A percentile compares a stretch with the other conserved stretches of the same genome.
These are phyloP conservation scores for Epinephelus cyanopodus DNA, from an alignment of 2,113 vertebrate species.

Conservation along the genomic window DNA sequence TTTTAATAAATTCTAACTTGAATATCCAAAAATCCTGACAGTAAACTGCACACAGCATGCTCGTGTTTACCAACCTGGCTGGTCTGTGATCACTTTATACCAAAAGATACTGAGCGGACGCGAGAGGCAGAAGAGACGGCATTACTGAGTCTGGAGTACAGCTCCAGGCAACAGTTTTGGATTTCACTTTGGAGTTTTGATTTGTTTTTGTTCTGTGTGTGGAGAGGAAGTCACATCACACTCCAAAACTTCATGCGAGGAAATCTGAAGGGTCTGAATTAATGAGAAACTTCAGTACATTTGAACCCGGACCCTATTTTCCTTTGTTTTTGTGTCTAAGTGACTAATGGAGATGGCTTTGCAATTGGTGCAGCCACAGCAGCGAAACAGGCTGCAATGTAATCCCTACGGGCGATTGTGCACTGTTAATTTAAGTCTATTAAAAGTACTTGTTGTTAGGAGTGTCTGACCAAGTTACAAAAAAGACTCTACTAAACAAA, in stretches of 20 bases:
- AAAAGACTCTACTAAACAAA: no score
- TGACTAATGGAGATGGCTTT: no score
- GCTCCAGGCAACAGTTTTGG: conserved; percentile 30
- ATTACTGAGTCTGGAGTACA: neutral
- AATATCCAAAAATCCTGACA: conserved; percentile 13
- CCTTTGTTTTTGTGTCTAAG: no score
- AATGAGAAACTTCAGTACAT: neutral
- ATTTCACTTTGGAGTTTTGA: conserved; percentile 36
- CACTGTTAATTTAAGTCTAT: no score
- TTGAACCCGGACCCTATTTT: no score
- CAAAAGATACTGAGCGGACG: conserved; percentile 29
- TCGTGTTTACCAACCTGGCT: conserved; percentile 40
- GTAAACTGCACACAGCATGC: conserved; percentile 32
- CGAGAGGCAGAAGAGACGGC: conserved; percentile 32
- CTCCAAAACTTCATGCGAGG: conserved; percentile 5
- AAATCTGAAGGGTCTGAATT: neutral
- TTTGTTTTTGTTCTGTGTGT: neutral
- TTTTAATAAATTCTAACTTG: conserved; percentile 28
- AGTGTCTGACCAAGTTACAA: no score
- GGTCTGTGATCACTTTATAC: conserved; percentile 38
- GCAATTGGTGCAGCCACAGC: no score
- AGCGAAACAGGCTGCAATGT: no score
- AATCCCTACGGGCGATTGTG: no score
- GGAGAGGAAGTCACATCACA: neutral
- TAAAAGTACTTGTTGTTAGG: no score